Conservation (phyloP, 2,113 vertebrate genomes). For the Calyptomena viridis region DNA sequence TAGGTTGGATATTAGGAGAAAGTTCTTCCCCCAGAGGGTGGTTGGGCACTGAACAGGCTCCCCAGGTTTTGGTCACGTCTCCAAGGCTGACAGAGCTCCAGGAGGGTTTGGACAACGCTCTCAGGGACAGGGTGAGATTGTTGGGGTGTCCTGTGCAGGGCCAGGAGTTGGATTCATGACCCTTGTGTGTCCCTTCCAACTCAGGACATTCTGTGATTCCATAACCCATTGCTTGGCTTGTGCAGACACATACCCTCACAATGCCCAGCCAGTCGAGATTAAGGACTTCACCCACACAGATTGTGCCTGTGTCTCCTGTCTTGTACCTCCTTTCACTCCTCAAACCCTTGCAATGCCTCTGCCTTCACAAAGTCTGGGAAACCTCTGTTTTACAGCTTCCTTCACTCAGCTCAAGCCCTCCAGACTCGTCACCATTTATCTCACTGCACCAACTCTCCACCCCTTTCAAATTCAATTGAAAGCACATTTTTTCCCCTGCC, state of each 20-base stretch:
- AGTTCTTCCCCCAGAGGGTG: background rate
- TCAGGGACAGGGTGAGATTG: background rate
- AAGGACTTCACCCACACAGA: background rate
- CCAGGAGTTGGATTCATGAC: too few relatives aligned
- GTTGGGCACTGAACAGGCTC: background rate
- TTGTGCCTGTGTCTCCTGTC: background rate
- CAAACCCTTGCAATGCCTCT: background rate
- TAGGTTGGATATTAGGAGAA: background rate
- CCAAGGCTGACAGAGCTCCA: background rate
- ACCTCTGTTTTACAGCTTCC: background rate
- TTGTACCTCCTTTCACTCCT: background rate
- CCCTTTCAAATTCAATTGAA: conserved; percentile 33
- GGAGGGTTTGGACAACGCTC: background rate
- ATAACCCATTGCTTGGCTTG: background rate
- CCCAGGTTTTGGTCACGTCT: background rate
- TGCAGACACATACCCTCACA: background rate
- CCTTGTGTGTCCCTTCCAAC: too few relatives aligned
- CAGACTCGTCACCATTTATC: background rate
- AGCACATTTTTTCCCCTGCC: conserved; percentile 17
- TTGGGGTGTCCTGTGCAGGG: too few relatives aligned
- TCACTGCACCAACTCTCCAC: conserved; percentile 8
- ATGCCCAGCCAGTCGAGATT: background rate
- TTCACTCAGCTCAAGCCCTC: background rate
- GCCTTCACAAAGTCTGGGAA: background rate
- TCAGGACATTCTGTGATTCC: background rate